Evolutionary conservation across 2,888 invertebrate species (phyloP), one percentile per base, ranked within the genome.

Genomic region (Cryptophagus acutangulus): DNA sequence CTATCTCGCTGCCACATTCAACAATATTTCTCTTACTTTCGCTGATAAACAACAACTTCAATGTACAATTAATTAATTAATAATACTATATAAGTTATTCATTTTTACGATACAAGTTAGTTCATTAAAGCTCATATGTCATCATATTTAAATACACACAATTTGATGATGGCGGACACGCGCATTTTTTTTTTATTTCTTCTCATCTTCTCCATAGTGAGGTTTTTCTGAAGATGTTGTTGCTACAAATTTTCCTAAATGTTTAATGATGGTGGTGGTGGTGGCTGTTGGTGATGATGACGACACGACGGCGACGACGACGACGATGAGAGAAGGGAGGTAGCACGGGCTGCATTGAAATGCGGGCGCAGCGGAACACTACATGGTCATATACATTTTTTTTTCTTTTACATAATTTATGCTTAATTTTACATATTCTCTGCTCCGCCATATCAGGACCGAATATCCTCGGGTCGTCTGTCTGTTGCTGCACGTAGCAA

Each of bases 401-500:
- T 35, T 41, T 37, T 49, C 36, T 41, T 41, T 42, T 45, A 25
- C 42, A 52, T 51, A 58, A 42, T 49, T 47, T 34, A 47, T 31
- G n/a, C n/a, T n/a, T n/a, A n/a, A n/a, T n/a, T n/a, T n/a, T n/a
- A n/a, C n/a, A n/a, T n/a, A n/a, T n/a, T n/a, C 20, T 56, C 54
- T 17, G 52, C 52, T 18, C 52, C 40, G 39, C 55, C 62, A 55
- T 66, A 69, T 70, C 70, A 70, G 48, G 70, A 69, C 40, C 67
- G 65, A 41, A 67, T 59, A 35, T 69, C 69, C 24, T 69, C 66
- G 17, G 62, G 63, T 54, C 86, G 73, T 62, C 88, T 81, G 66
- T 93, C 93, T 44, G 93, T 92, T 61, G 87, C 90, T 49, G 79
- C 74, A 58, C 84, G 80, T 54, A 95, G 72, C 59, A 96, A 76